Conservation (phyloP, 2,888 invertebrate species). For the Rhyacophila evoluta region DNA sequence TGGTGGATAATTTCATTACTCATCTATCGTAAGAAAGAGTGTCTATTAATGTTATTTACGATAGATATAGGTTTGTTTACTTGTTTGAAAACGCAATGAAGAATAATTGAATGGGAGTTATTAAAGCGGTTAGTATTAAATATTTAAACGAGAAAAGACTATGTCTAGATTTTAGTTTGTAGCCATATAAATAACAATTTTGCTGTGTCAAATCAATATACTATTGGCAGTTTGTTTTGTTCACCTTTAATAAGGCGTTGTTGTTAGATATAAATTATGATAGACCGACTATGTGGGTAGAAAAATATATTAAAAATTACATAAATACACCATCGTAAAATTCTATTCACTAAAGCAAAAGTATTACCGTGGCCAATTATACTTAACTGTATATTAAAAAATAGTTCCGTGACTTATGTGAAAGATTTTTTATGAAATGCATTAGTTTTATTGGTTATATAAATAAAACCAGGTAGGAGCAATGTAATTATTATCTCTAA, state of each 20-base stretch:
- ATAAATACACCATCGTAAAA: constrained; percentile 5
- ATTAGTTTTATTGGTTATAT: background rate
- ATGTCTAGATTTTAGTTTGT: too few species aligned
- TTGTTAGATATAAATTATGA: background rate
- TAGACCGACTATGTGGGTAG: background rate
- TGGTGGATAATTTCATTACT: too few species aligned
- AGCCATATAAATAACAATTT: background rate
- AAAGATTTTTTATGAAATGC: background rate
- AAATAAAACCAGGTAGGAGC: background rate
- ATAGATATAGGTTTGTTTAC: too few species aligned
- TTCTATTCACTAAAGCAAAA: background rate
- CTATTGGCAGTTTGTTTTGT: background rate
- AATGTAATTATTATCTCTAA: background rate
- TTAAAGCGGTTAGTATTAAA: too few species aligned
- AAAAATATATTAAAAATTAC: background rate
- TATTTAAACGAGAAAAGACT: too few species aligned
- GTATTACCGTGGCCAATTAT: background rate
- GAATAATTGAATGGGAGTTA: too few species aligned
- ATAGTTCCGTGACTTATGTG: background rate
- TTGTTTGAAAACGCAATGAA: too few species aligned
- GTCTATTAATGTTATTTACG: too few species aligned
- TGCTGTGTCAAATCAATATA: background rate
- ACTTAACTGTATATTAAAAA: background rate
- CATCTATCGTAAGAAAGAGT: too few species aligned
- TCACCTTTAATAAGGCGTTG: background rate